A percentile compares a stretch with the other conserved stretches of the same genome.
Conservation (phyloP, 2,113 vertebrate genomes). For the Paradoxurus hermaphroditus region DNA sequence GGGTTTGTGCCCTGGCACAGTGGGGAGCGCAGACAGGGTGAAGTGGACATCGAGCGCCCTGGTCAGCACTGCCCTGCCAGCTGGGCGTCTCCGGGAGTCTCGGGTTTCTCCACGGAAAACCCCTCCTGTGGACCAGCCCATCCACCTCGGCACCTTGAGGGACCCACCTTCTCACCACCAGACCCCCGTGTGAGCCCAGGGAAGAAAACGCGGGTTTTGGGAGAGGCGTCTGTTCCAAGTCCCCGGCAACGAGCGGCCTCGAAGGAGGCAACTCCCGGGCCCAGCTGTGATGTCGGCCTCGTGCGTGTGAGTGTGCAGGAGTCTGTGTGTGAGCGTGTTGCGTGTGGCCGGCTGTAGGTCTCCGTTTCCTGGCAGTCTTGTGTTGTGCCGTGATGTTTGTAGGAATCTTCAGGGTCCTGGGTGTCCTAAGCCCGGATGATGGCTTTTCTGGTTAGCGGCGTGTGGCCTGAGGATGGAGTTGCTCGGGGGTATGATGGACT, state of each 20-base stretch:
- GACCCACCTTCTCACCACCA: background rate
- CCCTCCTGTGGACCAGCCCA: background rate
- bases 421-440: background rate
- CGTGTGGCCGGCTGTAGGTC: background rate
- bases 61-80: background rate
- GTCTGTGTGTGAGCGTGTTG: accelerated
- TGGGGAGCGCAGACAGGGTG: background rate
- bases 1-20: background rate
- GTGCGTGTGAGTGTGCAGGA: background rate
- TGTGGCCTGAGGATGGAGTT: background rate
- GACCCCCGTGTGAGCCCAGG: background rate
- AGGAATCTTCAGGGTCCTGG: background rate
- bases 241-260: background rate
- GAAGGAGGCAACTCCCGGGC: background rate
- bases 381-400: background rate
- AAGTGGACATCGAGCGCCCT: background rate
- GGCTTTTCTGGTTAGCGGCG: background rate
- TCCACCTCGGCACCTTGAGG: background rate
- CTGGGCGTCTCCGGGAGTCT: background rate
- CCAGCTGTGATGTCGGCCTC: background rate
- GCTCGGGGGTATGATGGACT: accelerated
- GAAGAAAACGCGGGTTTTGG: background rate
- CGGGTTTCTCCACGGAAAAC: background rate
- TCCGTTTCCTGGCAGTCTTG: background rate
- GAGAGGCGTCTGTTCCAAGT: background rate